phyloP scores from a whole-genome alignment of 1,140 invertebrate genomes.

The Popillia japonica region DNA sequence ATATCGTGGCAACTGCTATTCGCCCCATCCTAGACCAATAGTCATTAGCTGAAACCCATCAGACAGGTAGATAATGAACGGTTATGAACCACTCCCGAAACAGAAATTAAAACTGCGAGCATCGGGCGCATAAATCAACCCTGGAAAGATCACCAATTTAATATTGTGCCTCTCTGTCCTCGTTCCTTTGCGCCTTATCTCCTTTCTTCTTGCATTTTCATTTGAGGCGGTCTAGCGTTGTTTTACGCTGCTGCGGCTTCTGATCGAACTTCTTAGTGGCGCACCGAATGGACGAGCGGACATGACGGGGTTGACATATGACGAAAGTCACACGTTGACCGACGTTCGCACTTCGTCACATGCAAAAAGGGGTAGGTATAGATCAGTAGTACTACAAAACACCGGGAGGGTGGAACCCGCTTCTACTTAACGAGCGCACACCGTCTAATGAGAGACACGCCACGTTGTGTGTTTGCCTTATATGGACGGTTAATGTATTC shows the following conservation, averaged over 20 bases:
- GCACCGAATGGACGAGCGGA: background rate
- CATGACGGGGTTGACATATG: constrained; percentile 31
- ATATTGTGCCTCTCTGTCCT: constrained; percentile 29
- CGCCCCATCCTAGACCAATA: constrained; percentile 51
- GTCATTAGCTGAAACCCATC: constrained; percentile 53
- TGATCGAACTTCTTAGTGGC: background rate
- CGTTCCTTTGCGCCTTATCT: constrained; percentile 6
- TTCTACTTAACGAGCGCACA: constrained; percentile 35
- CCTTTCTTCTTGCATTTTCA: background rate
- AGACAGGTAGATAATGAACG: constrained; percentile 46
- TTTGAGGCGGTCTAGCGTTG: background rate
- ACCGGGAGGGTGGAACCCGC: constrained; percentile 29
- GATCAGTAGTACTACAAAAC: background rate
- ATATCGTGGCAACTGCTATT: constrained; percentile 51
- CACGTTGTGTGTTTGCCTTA: constrained; percentile 42
- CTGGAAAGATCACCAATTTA: constrained; percentile 29
- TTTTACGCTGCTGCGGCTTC: background rate
- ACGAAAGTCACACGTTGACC: constrained; percentile 36
- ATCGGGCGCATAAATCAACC: constrained; percentile 31
- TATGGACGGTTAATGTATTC: constrained; percentile 42
- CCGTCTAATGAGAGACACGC: constrained; percentile 40
- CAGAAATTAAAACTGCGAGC: constrained; percentile 42
- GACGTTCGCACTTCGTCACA: constrained; percentile 23
- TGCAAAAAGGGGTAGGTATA: constrained; percentile 23
- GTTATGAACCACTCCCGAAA: constrained; percentile 44